Evolutionary conservation across 2,888 invertebrate species (phyloP).

Genomic region (Cheilosia grossa): DNA sequence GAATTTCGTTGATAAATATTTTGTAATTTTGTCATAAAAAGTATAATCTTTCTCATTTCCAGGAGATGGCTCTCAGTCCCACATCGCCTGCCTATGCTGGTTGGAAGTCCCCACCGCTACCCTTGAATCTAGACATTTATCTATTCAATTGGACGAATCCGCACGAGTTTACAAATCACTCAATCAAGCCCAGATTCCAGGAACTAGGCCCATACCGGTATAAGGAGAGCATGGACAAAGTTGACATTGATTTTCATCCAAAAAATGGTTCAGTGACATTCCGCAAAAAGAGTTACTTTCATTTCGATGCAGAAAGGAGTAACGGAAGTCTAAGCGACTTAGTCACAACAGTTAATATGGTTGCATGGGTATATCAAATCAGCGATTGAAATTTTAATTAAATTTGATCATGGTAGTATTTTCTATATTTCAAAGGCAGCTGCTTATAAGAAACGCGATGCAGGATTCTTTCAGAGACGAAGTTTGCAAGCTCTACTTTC

Average conservation of each 20-base stretch:
- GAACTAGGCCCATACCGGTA: constrained; percentile 87
- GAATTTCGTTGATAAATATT: too few relatives aligned
- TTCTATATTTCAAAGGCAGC: constrained; percentile 82
- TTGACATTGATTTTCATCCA: constrained; percentile 88
- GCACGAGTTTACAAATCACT: constrained; percentile 85
- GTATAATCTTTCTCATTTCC: constrained; percentile 67
- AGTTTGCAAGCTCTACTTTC: constrained; percentile 85
- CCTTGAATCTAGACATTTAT: constrained; percentile 87
- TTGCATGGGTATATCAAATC: constrained; percentile 88
- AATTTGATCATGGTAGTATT: constrained; percentile 25
- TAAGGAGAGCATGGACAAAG: constrained; percentile 88
- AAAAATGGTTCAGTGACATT: constrained; percentile 90
- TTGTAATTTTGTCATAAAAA: too few relatives aligned
- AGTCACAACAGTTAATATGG: constrained; percentile 90
- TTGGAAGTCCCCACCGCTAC: constrained; percentile 88
- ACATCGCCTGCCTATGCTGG: constrained; percentile 86
- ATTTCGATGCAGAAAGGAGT: constrained; percentile 87
- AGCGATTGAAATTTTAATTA: background rate
- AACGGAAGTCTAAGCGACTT: constrained; percentile 88
- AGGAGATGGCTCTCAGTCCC: constrained; percentile 87
- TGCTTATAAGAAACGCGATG: constrained; percentile 83
- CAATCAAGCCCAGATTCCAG: constrained; percentile 84
- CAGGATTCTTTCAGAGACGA: constrained; percentile 85
- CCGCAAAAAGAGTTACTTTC: constrained; percentile 87
- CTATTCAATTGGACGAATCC: constrained; percentile 93